phyloP scores from a whole-genome alignment of 1,140 invertebrate genomes.

The Leptinotarsa lineolata region DNA sequence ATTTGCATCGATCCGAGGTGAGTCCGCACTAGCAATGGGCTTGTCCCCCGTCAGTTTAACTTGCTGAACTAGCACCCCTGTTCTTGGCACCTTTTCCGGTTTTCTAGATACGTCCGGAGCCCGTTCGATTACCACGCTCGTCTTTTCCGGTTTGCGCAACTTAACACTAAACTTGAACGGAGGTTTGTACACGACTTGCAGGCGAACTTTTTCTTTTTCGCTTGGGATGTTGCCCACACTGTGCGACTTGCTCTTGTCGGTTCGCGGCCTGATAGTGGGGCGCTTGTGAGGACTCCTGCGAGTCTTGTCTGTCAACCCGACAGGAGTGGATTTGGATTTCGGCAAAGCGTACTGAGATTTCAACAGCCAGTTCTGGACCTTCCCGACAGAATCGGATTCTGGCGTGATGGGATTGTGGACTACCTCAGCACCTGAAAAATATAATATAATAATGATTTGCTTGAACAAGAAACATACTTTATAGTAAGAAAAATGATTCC shows the following conservation, averaged over 20 bases:
- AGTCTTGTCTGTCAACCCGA: conserved; percentile 62
- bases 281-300: conserved; percentile 49
- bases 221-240: conserved; percentile 56
- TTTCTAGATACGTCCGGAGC: conserved; percentile 49
- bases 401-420: conserved; percentile 50
- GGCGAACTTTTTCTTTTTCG: conserved; percentile 68
- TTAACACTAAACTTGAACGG: conserved; percentile 84
- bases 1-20: conserved; percentile 19
- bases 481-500: too few species aligned
- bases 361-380: conserved; percentile 82
- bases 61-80: conserved; percentile 59
- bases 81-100: conserved; percentile 51
- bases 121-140: conserved; percentile 51
- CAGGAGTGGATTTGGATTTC: conserved; percentile 75
- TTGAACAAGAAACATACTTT: too few species aligned
- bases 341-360: conserved; percentile 63
- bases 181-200: conserved; percentile 84
- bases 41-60: conserved; percentile 42
- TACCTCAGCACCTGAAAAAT: conserved; percentile 37
- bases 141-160: conserved; percentile 71
- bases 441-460: not conserved
- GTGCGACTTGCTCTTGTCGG: conserved; percentile 55
- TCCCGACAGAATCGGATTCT: conserved; percentile 74
- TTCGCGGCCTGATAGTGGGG: conserved; percentile 53
- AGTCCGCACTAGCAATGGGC: conserved; percentile 18